phyloP scores from a whole-genome alignment of 2,888 invertebrate species.

The Minunthozetes semirufus region DNA sequence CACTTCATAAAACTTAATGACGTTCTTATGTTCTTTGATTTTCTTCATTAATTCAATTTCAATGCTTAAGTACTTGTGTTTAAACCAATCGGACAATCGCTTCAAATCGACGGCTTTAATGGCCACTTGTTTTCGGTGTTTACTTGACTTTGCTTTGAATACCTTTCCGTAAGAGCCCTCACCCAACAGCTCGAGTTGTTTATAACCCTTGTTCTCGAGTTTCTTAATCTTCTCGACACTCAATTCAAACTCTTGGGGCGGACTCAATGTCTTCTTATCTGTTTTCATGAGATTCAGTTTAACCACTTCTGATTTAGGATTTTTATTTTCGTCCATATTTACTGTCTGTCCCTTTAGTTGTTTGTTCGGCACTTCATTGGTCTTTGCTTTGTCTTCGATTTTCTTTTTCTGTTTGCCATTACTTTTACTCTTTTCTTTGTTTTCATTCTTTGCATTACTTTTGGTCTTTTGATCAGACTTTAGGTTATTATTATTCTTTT shows the following conservation, averaged over 20 bases:
- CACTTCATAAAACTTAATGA: not conserved
- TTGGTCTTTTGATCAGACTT: not conserved
- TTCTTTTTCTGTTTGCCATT: not conserved
- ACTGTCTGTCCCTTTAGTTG: not conserved
- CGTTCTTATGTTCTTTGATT: not conserved
- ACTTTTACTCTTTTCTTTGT: not conserved
- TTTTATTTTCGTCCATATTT: too few relatives aligned
- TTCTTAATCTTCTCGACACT: not conserved
- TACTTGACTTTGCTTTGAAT: not conserved
- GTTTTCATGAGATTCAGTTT: not conserved
- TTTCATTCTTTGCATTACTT: not conserved
- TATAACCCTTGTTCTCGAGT: not conserved
- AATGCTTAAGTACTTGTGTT: not conserved
- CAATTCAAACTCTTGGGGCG: not conserved
- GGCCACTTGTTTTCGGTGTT: not conserved
- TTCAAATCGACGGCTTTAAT: conserved; percentile 15
- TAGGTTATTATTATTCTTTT: not conserved
- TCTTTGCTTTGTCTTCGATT: not conserved
- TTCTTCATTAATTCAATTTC: conserved; percentile 15
- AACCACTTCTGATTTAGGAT: too few relatives aligned
- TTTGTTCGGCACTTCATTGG: not conserved
- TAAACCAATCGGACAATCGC: not conserved
- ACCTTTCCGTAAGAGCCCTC: conserved; percentile 11
- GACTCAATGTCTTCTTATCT: not conserved
- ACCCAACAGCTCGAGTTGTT: not conserved